These are phyloP conservation scores for Rhabdomys pumilio DNA, from an alignment of 2,797 vertebrate species.

Conservation along the genomic window DNA sequence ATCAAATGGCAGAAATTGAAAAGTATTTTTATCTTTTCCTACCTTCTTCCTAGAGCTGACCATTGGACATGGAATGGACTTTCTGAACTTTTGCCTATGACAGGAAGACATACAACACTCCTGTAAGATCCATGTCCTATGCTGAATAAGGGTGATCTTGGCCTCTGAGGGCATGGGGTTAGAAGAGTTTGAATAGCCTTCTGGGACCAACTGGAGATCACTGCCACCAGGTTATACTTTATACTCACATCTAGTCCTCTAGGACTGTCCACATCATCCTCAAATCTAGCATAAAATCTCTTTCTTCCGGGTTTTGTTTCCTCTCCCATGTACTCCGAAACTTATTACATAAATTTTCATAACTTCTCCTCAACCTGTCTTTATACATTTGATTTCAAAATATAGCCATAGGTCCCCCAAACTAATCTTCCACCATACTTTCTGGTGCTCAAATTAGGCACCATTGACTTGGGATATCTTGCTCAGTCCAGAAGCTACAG, in stretches of 20 bases:
- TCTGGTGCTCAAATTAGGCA: not conserved
- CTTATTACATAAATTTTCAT: no score
- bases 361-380: not conserved
- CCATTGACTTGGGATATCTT: not conserved
- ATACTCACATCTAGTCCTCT: not conserved
- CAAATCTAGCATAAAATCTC: no score
- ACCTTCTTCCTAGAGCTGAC: not conserved
- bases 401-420: not conserved
- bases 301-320: no score
- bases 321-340: rapidly evolving
- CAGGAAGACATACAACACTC: not conserved
- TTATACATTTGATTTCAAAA: not conserved
- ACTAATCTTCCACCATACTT: not conserved
- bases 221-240: not conserved
- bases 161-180: not conserved
- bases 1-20: not conserved
- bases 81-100: not conserved
- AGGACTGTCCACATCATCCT: not conserved
- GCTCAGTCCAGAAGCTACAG: rapidly evolving
- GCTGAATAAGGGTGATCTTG: not conserved
- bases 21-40: not conserved
- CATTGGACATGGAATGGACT: rapidly evolving
- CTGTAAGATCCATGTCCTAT: not conserved
- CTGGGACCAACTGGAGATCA: rapidly evolving
- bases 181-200: no score